Conservation (phyloP, 1,140 invertebrate genomes). For the Dendrolimus kikuchii region DNA sequence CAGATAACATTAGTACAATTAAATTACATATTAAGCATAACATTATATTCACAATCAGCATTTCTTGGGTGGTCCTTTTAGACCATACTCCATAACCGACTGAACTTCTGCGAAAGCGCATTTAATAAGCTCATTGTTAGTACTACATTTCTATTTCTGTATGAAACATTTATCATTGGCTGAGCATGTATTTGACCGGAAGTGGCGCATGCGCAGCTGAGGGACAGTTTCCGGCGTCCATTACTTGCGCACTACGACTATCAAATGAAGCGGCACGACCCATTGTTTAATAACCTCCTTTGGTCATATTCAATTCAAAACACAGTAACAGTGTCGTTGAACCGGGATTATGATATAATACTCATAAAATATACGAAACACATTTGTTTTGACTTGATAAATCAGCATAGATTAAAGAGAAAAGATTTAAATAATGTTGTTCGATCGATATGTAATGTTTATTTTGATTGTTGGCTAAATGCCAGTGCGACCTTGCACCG, state of each 20-base stretch:
- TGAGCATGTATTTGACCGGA: constrained; percentile 55
- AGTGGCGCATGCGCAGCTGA: constrained; percentile 41
- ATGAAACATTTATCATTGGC: constrained; percentile 39
- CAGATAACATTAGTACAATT: too few relatives aligned
- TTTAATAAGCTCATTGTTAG: too few relatives aligned
- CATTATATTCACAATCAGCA: too few relatives aligned
- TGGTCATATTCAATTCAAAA: constrained; percentile 29
- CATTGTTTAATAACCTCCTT: constrained; percentile 52
- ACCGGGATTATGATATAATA: constrained; percentile 19
- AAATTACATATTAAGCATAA: too few relatives aligned
- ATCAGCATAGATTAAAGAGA: not conserved
- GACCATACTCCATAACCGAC: too few relatives aligned
- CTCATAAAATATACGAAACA: constrained; percentile 1
- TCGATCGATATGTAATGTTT: constrained; percentile 16
- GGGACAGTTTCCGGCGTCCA: constrained; percentile 46
- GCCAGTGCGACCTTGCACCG: constrained; percentile 32
- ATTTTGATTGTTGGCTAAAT: constrained; percentile 28
- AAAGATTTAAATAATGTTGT: not conserved
- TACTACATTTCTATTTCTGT: constrained; percentile 22
- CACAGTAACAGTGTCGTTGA: constrained; percentile 39
- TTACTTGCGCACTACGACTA: constrained; percentile 38
- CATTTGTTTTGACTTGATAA: not conserved
- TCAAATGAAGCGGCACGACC: constrained; percentile 51
- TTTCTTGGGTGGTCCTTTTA: too few relatives aligned
- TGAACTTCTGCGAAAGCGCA: too few relatives aligned